Evolutionary conservation across 2,888 invertebrate species (phyloP), one percentile per base, ranked within the genome.

Genomic region (Tenthredo distinguenda): DNA sequence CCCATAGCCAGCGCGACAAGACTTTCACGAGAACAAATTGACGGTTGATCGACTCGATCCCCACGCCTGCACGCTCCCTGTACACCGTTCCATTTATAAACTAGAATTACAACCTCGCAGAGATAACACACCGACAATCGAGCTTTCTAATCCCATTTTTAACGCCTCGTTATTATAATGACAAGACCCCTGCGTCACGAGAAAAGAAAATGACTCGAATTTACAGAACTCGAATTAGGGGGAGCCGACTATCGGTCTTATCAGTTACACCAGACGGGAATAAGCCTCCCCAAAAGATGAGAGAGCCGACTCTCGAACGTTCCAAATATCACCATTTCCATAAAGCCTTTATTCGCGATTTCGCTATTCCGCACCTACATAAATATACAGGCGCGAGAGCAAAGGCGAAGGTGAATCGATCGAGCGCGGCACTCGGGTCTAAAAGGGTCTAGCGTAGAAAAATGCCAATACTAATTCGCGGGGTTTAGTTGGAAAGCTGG

Each of bases 11-110:
- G 68, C 21, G 21, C 58, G 62, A 81, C 47, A 81, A 58, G 62
- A 77, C 77, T 77, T 58, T 65, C 81, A 31, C 81, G 81, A 34
- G 58, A 81, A 65, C 62, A 81, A 62, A 81, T 81, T 81, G 81
- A 81, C 81, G 37, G 6, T 58, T 62, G 40, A 62, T 62, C 37
- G 50, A 62, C 58, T 58, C 58, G 43, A 40, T 43, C 40, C 58
- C 58, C 18, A 10, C 26, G 31, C 65, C 40, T 43, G 40, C 12
- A 65, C 31, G 15, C n/a, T 55, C 55, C n/a, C 55, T 55, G 55
- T 68, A 12, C 31, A 43, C n/a, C 18, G 68, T 68, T 34, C 68
- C 72, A 74, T 74, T 74, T 74, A 74, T 40, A 74, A 68, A 68
- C 68, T 18, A 68, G 68, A 68, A 68, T 68, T 68, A 18, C 68